phyloP scores from a whole-genome alignment of 1,140 invertebrate genomes.

The Eurosta solidaginis region DNA sequence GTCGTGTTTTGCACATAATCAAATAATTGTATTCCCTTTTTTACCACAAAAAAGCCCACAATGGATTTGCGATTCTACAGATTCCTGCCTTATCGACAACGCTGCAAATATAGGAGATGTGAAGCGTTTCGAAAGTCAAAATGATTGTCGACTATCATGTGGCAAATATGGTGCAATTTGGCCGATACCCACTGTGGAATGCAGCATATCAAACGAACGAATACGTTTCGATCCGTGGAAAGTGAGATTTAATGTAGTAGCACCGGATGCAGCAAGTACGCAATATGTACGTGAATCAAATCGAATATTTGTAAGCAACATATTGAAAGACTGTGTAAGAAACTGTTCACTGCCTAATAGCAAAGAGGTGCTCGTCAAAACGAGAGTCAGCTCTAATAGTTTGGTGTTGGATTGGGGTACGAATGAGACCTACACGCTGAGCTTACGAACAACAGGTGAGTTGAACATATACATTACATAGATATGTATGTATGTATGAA shows the following conservation, averaged over 20 bases:
- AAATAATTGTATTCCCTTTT: not conserved
- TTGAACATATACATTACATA: not conserved
- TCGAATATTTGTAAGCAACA: constrained; percentile 63
- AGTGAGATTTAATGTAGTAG: constrained; percentile 64
- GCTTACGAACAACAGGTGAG: constrained; percentile 65
- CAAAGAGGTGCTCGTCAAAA: constrained; percentile 63
- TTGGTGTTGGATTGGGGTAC: constrained; percentile 66
- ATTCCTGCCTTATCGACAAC: constrained; percentile 33
- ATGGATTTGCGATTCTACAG: constrained; percentile 35
- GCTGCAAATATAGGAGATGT: constrained; percentile 29
- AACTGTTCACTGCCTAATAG: constrained; percentile 62
- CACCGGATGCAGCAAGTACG: constrained; percentile 59
- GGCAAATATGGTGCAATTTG: constrained; percentile 71
- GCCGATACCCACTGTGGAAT: constrained; percentile 69
- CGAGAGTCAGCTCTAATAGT: constrained; percentile 61
- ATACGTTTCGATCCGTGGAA: constrained; percentile 64
- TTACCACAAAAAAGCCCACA: not conserved
- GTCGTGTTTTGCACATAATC: no score
- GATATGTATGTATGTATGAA: not conserved
- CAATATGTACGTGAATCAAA: constrained; percentile 63
- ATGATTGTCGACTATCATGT: constrained; percentile 70
- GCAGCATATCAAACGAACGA: constrained; percentile 59
- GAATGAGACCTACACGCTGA: constrained; percentile 68
- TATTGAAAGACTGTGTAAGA: constrained; percentile 64
- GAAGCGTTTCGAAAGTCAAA: constrained; percentile 58